Evolutionary conservation across 2,797 vertebrate genomes (phyloP), one percentile per base, ranked within the genome.

Genomic region (Sebastes cheni): DNA sequence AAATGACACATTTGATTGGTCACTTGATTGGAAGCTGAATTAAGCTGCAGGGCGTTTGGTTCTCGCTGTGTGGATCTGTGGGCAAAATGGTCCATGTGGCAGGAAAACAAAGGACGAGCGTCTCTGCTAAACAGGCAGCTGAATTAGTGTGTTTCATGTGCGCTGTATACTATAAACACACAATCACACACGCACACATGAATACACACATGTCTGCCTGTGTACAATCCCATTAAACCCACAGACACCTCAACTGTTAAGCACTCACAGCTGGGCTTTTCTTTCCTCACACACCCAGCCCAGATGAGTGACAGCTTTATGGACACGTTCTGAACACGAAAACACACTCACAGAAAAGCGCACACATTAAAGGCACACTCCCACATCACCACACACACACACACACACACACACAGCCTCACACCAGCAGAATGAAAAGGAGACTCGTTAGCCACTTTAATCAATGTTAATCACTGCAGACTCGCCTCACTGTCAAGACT

Each of bases 401-500:
- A n/a, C 67, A 64, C 78, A 62, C 68, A 64, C 76, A 62, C 27
- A 68, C 67, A 74, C 32, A 69, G 11, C 13, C 23, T 39, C 84
- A 81, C 82, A 60, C 73, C 83, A 50, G 67, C 72, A 68, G 79
- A 91, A 91, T 84, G 75, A 89, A 91, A 92, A 89, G 86, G 46
- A 91, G 89, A 88, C 89, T 92, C 60, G 86, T 94, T 95, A 93
- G 85, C 87, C 86, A 86, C 88, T 94, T 93, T 94, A 95, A 95
- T 95, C 93, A 91, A 92, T 89, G 92, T 91, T 95, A 95, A 95
- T 95, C 93, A 93, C 91, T 91, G 91, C 92, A 90, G 88, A 91
- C 92, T 88, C 80, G 62, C 79, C 83, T 90, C 81, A 84, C 89
- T 90, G 91, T 94, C 93, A 90, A 58, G 88, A 78, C 89, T 88